Evolutionary conservation across 2,113 vertebrate genomes (phyloP), one percentile per base, ranked within the genome.

Genomic region (Carlito syrichta): DNA sequence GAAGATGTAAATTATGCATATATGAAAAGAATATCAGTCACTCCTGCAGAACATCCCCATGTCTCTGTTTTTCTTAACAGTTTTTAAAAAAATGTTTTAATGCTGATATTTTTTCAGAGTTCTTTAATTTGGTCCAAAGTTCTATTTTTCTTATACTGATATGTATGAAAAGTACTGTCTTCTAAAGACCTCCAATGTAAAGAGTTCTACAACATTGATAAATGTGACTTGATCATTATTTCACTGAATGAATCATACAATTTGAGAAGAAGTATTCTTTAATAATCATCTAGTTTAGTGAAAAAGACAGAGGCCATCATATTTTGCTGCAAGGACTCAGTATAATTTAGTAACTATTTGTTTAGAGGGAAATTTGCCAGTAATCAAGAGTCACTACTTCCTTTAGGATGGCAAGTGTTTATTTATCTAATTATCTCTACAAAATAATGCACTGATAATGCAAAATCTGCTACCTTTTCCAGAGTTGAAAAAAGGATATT

Each of bases 391-490:
- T 1, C 13, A 56, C 4, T 8, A 38, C 10, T 95, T 91, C 78
- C 76, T 96, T 73, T 63, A 90, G 76, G 45, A n/a, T 45, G 48
- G 68, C 50, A 91, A 93, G 58, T 95, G 74, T 95, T 96, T 97
- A 85, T 94, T 97, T 91, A 94, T 69, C 69, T 91, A 77, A 97
- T 96, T 86, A 95, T 97, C 86, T 91, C 58, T 89, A n/a, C 79
- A 60, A 88, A 88, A 69, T 17, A 40, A 79, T 56, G 83, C 52
- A 48, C n/a, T 14, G 54, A 84, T 86, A 62, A 83, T 45, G 22
- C 38, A 95, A 84, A 95, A 48, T 38, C 35, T 52, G 23, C 52
- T 62, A 63, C 77, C 56, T 85, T 83, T 92, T 79, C 58, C 74
- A 56, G 52, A 54, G 9, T 50, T 58, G 43, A 86, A 25, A 86